phyloP scores from a whole-genome alignment of 1,140 invertebrate species.

The Drosophila prosaltans region DNA sequence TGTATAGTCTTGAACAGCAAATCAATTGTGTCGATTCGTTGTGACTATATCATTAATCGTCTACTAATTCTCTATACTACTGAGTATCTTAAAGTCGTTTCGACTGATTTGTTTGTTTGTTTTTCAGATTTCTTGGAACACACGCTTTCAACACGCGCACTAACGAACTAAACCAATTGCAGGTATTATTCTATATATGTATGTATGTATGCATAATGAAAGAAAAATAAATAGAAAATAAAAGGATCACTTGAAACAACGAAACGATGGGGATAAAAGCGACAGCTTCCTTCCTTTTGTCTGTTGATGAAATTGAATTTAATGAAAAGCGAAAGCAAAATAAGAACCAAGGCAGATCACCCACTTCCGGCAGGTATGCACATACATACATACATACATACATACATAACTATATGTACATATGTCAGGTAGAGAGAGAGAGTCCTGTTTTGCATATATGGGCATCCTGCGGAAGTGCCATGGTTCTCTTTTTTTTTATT shows the following conservation, averaged over 20 bases:
- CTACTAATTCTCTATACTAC: too few relatives aligned
- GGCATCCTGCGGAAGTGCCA: slow-evolving; percentile 20
- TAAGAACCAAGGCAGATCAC: slow-evolving; percentile 41
- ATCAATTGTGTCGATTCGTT: too few relatives aligned
- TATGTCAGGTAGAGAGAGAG: slow-evolving; percentile 39
- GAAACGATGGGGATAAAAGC: slow-evolving; percentile 57
- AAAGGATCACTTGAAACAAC: slow-evolving; percentile 47
- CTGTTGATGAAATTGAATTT: slow-evolving; percentile 72
- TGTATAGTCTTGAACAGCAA: too few relatives aligned
- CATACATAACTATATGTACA: neutral
- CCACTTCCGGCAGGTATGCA: slow-evolving; percentile 65
- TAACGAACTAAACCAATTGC: slow-evolving; percentile 47
- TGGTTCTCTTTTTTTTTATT: neutral
- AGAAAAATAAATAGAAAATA: neutral
- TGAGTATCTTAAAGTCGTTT: neutral
- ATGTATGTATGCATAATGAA: neutral
- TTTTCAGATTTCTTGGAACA: neutral
- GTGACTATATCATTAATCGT: too few relatives aligned
- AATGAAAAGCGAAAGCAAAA: slow-evolving; percentile 76
- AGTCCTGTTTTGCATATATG: slow-evolving; percentile 37
- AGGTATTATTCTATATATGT: slow-evolving; percentile 4
- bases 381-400: slow-evolving; percentile 1
- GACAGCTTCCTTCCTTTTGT: slow-evolving; percentile 70
- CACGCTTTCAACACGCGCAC: slow-evolving; percentile 61
- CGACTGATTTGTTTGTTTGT: neutral